Evolutionary conservation across 1,140 invertebrate genomes (phyloP), one percentile per base, ranked within the genome.

Genomic region (Phymorhynchus buccinoides): DNA sequence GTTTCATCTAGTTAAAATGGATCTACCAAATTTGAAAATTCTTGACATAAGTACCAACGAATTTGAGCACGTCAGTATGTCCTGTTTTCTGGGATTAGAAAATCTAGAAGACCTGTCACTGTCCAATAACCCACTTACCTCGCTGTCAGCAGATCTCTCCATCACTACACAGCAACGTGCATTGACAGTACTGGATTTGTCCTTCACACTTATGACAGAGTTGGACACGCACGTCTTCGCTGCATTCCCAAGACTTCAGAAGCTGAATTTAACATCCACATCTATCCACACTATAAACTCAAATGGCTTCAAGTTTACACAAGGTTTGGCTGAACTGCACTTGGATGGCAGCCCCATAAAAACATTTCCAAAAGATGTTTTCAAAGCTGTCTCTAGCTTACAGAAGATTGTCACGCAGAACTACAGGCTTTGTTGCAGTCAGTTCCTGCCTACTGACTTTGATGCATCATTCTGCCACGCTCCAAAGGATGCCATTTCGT

Each of bases 31-130:
- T 32, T 62, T 84, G 39, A 71, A 52, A 30, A 56, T 35, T 52
- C 77, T 87, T 44, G 42, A 85, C 32, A 39, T 87, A 16, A 77
- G 56, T 39, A n/a, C 41, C 52, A 85, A 77, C 35, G 89, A 62
- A 62, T 27, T 62, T 27, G 18, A 27, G 2, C 22, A 27, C n/a
- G 22, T 62, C 12, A 62, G n/a, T 62, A 27, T 62, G 4, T 27
- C 56, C 4, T 2, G 6, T 18, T 62, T 62, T 62, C 14, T 62
- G 22, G 22, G 56, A 16, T 62, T 62, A 62, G 56, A 62, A 27
- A 62, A 62, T 62, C 56, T 62, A 27, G 18, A 62, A 27, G 56
- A 27, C 6, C n/a, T 62, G 56, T 62, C 56, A 27, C 56, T 62
- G 12, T 62, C 56, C 56, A 62, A 62, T 27, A 62, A 62, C 22